Evolutionary conservation across 2,113 vertebrate species (phyloP).

Genomic region (Ceratotherium simum): DNA sequence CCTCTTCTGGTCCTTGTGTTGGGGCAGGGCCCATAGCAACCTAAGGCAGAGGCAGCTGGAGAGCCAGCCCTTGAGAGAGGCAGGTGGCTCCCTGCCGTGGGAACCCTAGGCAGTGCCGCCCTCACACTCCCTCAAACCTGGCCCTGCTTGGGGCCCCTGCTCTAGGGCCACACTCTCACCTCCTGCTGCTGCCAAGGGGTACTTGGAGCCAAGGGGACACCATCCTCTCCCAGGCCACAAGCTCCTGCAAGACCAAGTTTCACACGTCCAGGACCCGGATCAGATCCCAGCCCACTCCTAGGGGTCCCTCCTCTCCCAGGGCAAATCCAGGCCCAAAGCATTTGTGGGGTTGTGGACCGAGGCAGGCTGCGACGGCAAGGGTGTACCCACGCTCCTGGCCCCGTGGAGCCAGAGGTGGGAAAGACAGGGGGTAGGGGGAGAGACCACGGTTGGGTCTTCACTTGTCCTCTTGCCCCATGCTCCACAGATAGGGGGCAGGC

Average conservation of each 20-base stretch:
- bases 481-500: neutral
- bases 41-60: neutral
- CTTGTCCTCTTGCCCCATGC: neutral
- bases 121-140: neutral
- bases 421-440: rapidly evolving
- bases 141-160: neutral
- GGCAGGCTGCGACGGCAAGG: neutral
- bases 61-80: neutral
- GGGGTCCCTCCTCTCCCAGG: neutral
- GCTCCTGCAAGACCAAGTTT: neutral
- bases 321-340: neutral
- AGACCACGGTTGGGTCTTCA: neutral
- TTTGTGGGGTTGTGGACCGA: neutral
- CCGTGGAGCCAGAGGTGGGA: neutral
- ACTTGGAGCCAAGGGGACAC: neutral
- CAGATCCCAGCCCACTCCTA: neutral
- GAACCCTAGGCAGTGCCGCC: neutral
- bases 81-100: neutral
- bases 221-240: neutral
- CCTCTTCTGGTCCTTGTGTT: neutral
- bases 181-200: neutral
- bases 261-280: neutral
- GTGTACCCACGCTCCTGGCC: neutral
- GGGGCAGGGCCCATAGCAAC: neutral
- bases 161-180: neutral